These are phyloP conservation scores for Apantesis nais DNA, from an alignment of 2,888 invertebrate species.

Conservation along the genomic window DNA sequence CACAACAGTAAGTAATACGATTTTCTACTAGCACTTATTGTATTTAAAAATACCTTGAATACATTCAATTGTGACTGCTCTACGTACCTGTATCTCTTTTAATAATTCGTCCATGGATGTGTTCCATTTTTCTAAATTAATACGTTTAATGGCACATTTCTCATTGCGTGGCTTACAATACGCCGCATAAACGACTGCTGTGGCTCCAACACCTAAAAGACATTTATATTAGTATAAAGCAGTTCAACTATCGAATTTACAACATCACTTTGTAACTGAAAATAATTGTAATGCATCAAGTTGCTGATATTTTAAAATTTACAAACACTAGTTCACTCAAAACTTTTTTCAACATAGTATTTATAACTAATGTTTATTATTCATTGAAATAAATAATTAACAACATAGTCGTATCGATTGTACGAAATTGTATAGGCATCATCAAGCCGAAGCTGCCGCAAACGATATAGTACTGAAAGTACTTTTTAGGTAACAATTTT, in stretches of 20 bases:
- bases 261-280: not conserved
- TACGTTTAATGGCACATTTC: constrained; percentile 99
- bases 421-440: constrained; percentile 1
- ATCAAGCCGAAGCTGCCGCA: not conserved
- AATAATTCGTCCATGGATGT: constrained; percentile 99
- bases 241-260: not conserved
- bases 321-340: constrained; percentile 15
- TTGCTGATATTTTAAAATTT: not conserved
- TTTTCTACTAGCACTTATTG: not conserved
- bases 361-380: not conserved
- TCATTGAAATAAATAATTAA: not conserved
- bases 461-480: not conserved
- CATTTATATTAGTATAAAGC: not conserved
- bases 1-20: not conserved
- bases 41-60: not conserved
- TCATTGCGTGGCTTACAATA: constrained; percentile 95
- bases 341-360: not conserved
- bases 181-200: constrained; percentile 97
- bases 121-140: constrained; percentile 99
- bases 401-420: not conserved
- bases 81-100: constrained; percentile 87
- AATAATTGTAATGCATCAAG: not conserved
- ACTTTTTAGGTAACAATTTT: not conserved
- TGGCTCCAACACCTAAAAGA: constrained; percentile 95
- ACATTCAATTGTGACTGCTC: not conserved